Conservation (phyloP, 2,113 vertebrate species). For the Peromyscus polionotus region DNA sequence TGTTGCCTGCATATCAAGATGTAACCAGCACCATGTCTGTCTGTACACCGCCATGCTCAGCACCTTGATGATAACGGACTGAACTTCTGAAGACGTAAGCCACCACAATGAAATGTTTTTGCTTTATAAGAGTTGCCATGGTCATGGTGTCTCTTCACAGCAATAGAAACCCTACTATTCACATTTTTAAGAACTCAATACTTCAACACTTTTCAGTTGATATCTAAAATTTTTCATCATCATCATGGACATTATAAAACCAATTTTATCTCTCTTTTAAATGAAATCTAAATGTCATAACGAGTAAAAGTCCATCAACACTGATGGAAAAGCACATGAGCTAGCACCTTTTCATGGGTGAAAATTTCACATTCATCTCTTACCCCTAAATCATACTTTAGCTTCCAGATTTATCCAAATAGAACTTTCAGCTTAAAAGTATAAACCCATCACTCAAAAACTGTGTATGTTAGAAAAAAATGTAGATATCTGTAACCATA, state of each 20-base stretch:
- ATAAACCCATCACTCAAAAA: constrained; percentile 39
- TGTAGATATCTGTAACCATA: neutral
- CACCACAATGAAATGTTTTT: neutral
- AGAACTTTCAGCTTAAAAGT: constrained; percentile 13
- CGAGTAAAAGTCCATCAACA: neutral
- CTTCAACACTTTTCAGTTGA: neutral
- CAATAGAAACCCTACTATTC: neutral
- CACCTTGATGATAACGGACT: neutral
- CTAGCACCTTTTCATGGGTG: neutral
- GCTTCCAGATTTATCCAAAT: constrained; percentile 35
- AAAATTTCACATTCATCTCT: constrained; percentile 17
- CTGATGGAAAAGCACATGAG: neutral
- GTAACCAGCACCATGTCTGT: neutral
- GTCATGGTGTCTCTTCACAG: neutral
- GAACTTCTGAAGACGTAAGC: neutral
- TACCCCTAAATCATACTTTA: neutral
- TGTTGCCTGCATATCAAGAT: neutral
- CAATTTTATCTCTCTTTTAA: constrained; percentile 13
- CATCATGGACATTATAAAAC: constrained; percentile 24
- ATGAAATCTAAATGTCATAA: neutral
- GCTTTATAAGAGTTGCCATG: neutral
- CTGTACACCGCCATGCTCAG: neutral
- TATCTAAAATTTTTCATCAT: neutral
- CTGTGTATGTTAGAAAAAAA: neutral
- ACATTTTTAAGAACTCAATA: neutral